A percentile compares a stretch with the other conserved stretches of the same genome.
phyloP scores from a whole-genome alignment of 2,113 vertebrate genomes.

The Melanerpes formicivorus region DNA sequence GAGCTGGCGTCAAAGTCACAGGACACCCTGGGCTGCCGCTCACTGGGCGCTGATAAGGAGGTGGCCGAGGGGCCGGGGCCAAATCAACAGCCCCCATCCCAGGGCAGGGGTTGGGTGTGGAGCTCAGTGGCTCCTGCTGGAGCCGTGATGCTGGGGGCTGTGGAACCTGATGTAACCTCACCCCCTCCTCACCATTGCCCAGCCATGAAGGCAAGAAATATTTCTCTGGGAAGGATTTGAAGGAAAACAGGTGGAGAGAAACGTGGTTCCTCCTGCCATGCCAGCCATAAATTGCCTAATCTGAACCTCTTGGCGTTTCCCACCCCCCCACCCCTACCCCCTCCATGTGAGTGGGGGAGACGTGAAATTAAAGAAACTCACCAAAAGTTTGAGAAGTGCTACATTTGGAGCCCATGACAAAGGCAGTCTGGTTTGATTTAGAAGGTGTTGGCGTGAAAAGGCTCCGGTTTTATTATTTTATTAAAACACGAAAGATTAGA shows the following conservation, averaged over 20 bases:
- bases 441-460: slow-evolving; percentile 34
- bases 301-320: background rate
- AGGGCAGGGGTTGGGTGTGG: background rate
- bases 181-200: fast-evolving
- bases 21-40: slow-evolving; percentile 79
- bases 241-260: slow-evolving; percentile 52
- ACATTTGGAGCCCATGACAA: slow-evolving; percentile 48
- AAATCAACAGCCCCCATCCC: background rate
- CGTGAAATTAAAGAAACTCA: slow-evolving; percentile 31
- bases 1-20: slow-evolving; percentile 88
- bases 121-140: background rate
- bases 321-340: background rate
- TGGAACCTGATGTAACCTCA: background rate
- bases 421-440: slow-evolving; percentile 66
- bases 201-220: background rate
- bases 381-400: slow-evolving; percentile 42
- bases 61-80: slow-evolving; percentile 14
- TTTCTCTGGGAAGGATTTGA: background rate
- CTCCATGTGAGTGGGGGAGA: fast-evolving
- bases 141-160: background rate
- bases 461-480: slow-evolving; percentile 47
- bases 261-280: background rate
- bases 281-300: slow-evolving; percentile 1
- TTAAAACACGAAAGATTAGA: slow-evolving; percentile 55
- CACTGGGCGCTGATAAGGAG: slow-evolving; percentile 70